Evolutionary conservation across 2,888 invertebrate genomes (phyloP).

Genomic region (Stenoptilia bipunctidactyla): DNA sequence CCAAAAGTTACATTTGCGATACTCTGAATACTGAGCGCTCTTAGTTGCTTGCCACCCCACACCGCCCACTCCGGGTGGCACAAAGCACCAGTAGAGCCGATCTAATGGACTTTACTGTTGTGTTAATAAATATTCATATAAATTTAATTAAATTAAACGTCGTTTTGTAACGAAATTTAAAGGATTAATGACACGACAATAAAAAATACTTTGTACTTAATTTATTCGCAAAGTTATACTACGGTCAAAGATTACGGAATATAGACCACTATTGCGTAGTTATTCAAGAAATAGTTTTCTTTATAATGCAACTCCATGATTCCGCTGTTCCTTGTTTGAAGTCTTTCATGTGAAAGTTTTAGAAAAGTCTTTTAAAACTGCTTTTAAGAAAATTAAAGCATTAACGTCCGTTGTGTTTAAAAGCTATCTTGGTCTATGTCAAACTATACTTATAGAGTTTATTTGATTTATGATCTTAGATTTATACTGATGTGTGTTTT

Average conservation of each 20-base stretch:
- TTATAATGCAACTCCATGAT: neutral
- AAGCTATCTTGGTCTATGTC: constrained; percentile 24
- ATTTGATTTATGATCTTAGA: no score
- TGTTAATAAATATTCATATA: constrained; percentile 27
- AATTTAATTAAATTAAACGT: constrained; percentile 15
- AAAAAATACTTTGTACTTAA: neutral
- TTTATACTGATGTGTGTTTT: no score
- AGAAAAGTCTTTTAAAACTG: constrained; percentile 65
- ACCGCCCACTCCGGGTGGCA: neutral
- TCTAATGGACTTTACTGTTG: constrained; percentile 29
- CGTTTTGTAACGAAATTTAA: neutral
- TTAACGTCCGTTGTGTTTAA: constrained; percentile 50
- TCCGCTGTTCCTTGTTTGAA: constrained; percentile 24
- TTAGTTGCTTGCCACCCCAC: constrained; percentile 32
- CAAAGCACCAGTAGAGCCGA: constrained; percentile 28
- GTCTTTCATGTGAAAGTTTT: constrained; percentile 62
- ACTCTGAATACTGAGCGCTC: constrained; percentile 69
- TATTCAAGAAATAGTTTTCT: neutral
- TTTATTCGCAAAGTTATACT: no score
- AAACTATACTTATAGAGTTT: no score
- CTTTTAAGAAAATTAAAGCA: constrained; percentile 68
- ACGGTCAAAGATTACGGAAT: no score
- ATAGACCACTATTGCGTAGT: neutral
- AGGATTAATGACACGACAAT: neutral
- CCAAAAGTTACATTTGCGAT: constrained; percentile 72